Base-by-base conservation (phyloP, 1,140 invertebrate species). In the Latrodectus geometricus region DNA sequence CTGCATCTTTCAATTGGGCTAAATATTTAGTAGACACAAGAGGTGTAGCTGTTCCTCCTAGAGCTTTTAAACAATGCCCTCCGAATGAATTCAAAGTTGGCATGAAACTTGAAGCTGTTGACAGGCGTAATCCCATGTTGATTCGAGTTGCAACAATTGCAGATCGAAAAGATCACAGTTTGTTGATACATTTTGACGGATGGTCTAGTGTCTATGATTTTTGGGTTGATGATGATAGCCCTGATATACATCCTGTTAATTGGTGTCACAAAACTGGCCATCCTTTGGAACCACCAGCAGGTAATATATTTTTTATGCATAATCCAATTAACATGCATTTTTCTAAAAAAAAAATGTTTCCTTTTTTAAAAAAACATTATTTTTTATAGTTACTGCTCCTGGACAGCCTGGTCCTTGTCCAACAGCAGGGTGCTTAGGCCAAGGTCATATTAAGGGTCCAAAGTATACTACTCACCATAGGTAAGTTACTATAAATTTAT, bases 81-180 rank as follows among this genome's bases (percentile, higher is more conserved):
- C 94, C 94, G 15, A 94, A 95, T 88, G 94, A 94, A n/a, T 98
- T 98, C 90, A 95, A 95, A 89, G 92, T 94, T 52, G 95, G 95
- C 17, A 97, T 97, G 96, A 96, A 96, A 91, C 91, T 98, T 2
- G 97, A 98, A 93, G 96, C 95, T 8, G 96, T 98, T 1, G 97
- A 99, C 90, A 95, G 95, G 66, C 93, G 96, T 88, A 95, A 96
- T 66, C 95, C 95, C 49, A 92, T 93, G 88, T 91, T 98, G 5
- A 95, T 99, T 73, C 93, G 97, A 48, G 97, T 97, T 8, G 96
- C 96, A 0, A 96, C 95, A 0, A 94, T 99, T 7, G 93, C 93
- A 84, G 95, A 95, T 73, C 94, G 96, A 8, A 90, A 91, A 35
- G 88, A 90, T 9, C 90, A 91, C 88, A 89, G 90, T 48, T 82